Conservation (phyloP, 2,113 vertebrate species). For the Myotis lucifugus region DNA sequence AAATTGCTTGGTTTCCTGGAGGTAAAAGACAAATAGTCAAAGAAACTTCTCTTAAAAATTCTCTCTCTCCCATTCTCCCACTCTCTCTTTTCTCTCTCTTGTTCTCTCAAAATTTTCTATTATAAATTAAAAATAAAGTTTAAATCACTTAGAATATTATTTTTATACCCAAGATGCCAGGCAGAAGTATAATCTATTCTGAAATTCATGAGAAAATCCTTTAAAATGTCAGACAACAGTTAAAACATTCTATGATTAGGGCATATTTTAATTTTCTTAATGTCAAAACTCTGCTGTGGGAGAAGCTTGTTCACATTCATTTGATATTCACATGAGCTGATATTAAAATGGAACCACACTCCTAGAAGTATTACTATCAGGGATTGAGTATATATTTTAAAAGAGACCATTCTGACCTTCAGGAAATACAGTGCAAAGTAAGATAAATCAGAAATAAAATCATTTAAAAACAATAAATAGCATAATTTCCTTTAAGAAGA, state of each 20-base stretch:
- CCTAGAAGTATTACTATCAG: constrained; percentile 66
- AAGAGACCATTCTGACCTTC: constrained; percentile 50
- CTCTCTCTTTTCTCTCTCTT: neutral
- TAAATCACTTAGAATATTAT: constrained; percentile 73
- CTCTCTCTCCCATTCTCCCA: neutral
- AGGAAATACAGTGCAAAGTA: constrained; percentile 23
- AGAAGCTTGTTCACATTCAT: constrained; percentile 72
- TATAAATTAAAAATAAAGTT: constrained; percentile 69
- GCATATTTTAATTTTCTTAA: constrained; percentile 81
- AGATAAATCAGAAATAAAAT: constrained; percentile 40
- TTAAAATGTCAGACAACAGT: constrained; percentile 81
- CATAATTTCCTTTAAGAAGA: neutral
- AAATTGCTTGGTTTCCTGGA: neutral
- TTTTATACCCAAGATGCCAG: constrained; percentile 66
- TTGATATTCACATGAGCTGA: constrained; percentile 71
- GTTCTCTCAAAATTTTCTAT: neutral
- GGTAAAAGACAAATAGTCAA: constrained; percentile 55
- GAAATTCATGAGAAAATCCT: constrained; percentile 74
- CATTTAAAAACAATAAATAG: constrained; percentile 26
- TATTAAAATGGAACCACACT: constrained; percentile 69
- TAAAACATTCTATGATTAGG: constrained; percentile 80
- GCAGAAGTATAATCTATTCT: constrained; percentile 72
- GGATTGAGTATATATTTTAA: constrained; percentile 29
- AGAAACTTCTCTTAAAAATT: neutral
- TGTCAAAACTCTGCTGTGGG: constrained; percentile 75